A percentile compares a stretch with the other conserved stretches of the same genome.
These are phyloP conservation scores for Hoplostethus mediterraneus DNA, from an alignment of 2,797 vertebrate species.

Conservation along the genomic window DNA sequence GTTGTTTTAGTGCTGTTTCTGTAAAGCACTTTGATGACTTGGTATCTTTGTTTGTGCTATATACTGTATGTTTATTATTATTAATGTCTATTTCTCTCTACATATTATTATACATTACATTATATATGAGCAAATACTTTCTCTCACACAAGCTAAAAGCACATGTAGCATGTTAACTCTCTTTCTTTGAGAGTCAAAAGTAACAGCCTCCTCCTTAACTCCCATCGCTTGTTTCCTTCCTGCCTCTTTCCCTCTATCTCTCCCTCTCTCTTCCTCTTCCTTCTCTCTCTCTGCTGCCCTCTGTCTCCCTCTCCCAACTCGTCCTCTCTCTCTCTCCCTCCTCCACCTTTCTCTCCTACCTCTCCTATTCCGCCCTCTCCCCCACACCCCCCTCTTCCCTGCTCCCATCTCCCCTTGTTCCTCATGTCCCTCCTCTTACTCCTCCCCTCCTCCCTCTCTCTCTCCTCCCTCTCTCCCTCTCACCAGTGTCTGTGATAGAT, in stretches of 20 bases:
- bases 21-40: too few relatives aligned
- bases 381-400: background rate
- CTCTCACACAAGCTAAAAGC: too few relatives aligned
- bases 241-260: background rate
- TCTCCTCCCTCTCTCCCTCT: background rate
- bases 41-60: too few relatives aligned
- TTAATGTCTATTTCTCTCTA: too few relatives aligned
- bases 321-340: too few relatives aligned
- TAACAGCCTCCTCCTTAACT: background rate
- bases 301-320: too few relatives aligned
- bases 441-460: background rate
- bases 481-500: constrained; percentile 47
- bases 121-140: too few relatives aligned
- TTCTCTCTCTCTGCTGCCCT: background rate
- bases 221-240: background rate
- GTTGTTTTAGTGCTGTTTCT: too few relatives aligned
- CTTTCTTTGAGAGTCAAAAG: background rate
- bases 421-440: too few relatives aligned
- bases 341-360: background rate
- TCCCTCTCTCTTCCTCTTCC: background rate
- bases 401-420: background rate
- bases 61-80: too few relatives aligned
- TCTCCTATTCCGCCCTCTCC: background rate
- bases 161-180: too few relatives aligned
- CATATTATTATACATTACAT: too few relatives aligned